Evolutionary conservation across 1,140 invertebrate genomes (phyloP).

Genomic region (Plutomurus gul): DNA sequence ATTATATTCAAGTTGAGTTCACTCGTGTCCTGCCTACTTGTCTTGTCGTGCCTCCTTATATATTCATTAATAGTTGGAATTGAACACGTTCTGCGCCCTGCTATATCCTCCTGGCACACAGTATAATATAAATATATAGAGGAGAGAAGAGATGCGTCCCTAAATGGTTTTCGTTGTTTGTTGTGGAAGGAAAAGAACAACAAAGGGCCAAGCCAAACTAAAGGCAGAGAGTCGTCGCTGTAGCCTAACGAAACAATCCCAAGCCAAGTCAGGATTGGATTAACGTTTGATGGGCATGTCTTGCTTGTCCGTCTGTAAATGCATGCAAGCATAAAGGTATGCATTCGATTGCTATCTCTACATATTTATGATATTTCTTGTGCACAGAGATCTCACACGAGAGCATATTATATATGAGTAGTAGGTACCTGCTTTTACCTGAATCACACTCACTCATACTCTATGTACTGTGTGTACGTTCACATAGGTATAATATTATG

Average conservation of each 20-base stretch:
- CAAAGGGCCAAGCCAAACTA: background rate
- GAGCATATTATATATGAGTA: no score
- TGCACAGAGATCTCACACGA: no score
- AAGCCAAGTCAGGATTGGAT: background rate
- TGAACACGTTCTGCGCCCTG: background rate
- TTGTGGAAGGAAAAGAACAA: background rate
- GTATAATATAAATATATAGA: background rate
- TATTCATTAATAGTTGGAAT: background rate
- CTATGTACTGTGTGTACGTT: background rate
- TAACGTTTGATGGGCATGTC: conserved; percentile 22
- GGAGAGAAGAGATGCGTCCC: background rate
- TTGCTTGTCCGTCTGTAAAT: background rate
- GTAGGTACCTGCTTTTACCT: background rate
- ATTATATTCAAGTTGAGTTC: background rate
- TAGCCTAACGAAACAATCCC: conserved; percentile 1
- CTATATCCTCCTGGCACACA: no score
- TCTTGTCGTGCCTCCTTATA: conserved; percentile 4
- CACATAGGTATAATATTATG: background rate
- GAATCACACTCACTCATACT: background rate
- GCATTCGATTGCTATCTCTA: no score
- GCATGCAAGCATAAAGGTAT: background rate
- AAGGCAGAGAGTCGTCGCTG: background rate
- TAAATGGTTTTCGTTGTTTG: background rate
- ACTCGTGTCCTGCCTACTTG: background rate
- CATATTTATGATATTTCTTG: no score